These are phyloP conservation scores for Epinephelus moara DNA, from an alignment of 2,113 vertebrate species.

Conservation along the genomic window DNA sequence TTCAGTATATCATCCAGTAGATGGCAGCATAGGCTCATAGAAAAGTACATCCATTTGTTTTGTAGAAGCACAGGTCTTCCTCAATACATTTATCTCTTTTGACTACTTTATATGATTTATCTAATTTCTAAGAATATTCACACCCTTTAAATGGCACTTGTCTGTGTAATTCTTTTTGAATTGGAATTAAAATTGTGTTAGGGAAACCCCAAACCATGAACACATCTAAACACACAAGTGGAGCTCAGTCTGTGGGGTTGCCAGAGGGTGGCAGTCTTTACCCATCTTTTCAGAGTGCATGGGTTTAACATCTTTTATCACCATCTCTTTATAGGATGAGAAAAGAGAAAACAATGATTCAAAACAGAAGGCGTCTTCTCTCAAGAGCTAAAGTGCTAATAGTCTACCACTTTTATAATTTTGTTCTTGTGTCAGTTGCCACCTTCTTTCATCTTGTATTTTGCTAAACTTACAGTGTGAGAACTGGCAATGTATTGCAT, in stretches of 20 bases:
- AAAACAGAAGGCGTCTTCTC: conserved; percentile 28
- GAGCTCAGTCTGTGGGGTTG: neutral
- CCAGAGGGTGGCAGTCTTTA: conserved; percentile 84
- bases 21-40: conserved; percentile 72
- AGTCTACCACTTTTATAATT: conserved; percentile 4
- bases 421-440: neutral
- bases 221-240: neutral
- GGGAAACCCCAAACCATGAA: neutral
- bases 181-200: neutral
- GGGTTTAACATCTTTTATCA: conserved; percentile 11
- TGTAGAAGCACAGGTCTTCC: neutral
- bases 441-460: neutral
- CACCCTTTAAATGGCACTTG: neutral
- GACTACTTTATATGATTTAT: neutral
- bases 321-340: conserved; percentile 29
- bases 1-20: conserved; percentile 61
- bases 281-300: conserved; percentile 29
- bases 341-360: conserved; percentile 31
- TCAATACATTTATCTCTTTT: neutral
- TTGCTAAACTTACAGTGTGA: neutral
- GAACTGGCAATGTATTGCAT: neutral
- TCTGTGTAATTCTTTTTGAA: neutral
- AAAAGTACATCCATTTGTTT: neutral
- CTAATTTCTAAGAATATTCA: neutral
- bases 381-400: neutral